phyloP scores from a whole-genome alignment of 1,140 invertebrate genomes.

The Drosophila dunni region DNA sequence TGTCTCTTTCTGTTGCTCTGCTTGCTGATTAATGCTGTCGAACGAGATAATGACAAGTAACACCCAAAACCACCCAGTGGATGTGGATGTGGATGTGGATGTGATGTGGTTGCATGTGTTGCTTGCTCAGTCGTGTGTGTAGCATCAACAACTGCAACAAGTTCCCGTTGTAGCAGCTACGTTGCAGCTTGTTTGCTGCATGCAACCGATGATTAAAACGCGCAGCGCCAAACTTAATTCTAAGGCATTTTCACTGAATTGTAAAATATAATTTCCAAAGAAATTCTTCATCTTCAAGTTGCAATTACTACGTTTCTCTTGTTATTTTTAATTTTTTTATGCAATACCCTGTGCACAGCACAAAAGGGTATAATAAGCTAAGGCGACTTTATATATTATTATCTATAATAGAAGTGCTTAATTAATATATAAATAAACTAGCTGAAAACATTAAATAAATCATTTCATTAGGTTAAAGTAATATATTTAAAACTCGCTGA shows the following conservation, averaged over 20 bases:
- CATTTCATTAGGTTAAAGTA: no score
- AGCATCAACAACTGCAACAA: constrained; percentile 45
- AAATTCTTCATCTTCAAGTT: constrained; percentile 64
- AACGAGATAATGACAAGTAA: constrained; percentile 66
- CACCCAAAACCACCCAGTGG: constrained; percentile 62
- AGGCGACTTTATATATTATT: background rate
- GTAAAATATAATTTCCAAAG: constrained; percentile 71
- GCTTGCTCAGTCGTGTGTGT: constrained; percentile 57
- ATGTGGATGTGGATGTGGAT: constrained; percentile 1
- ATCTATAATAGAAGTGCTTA: no score
- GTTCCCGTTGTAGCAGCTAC: constrained; percentile 50
- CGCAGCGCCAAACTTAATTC: constrained; percentile 71
- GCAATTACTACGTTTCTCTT: constrained; percentile 72
- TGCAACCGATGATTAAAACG: constrained; percentile 79
- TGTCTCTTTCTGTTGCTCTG: constrained; percentile 15
- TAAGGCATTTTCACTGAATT: constrained; percentile 75
- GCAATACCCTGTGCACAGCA: constrained; percentile 6
- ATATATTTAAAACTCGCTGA: no score
- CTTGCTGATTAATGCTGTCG: constrained; percentile 57
- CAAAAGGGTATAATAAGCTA: background rate
- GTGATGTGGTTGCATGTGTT: constrained; percentile 33
- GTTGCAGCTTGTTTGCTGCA: constrained; percentile 48
- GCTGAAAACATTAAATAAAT: no score
- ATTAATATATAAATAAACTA: no score
- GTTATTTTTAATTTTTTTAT: constrained; percentile 41